These are phyloP conservation scores for Bombus polaris DNA, from an alignment of 1,140 invertebrate genomes.

Conservation along the genomic window DNA sequence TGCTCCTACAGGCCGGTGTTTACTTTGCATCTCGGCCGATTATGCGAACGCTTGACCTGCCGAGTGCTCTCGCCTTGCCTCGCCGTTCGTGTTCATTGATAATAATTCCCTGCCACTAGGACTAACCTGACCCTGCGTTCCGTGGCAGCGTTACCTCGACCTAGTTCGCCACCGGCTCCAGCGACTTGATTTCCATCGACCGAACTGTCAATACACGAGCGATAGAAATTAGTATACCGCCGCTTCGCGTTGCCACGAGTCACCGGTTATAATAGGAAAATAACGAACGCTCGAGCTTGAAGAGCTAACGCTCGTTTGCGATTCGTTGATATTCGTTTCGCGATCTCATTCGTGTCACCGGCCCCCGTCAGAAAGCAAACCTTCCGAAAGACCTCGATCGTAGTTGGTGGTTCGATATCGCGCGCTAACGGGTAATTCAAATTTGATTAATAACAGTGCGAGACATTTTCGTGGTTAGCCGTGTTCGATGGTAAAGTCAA, in stretches of 20 bases:
- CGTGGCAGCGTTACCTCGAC: background rate
- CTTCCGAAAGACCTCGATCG: background rate
- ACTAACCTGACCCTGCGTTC: conserved; percentile 1
- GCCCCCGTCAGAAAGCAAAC: too few relatives aligned
- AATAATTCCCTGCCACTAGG: conserved; percentile 15
- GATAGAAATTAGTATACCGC: conserved; percentile 35
- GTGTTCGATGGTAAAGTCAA: background rate
- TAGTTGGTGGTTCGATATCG: background rate
- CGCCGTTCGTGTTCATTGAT: conserved; percentile 36
- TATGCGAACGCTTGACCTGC: background rate
- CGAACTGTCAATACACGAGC: conserved; percentile 25
- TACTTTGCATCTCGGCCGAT: conserved; percentile 16
- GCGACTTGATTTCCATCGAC: conserved; percentile 34
- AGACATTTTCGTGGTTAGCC: background rate
- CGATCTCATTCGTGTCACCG: background rate
- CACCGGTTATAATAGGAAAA: conserved; percentile 13
- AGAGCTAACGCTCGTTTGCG: background rate
- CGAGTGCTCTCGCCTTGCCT: background rate
- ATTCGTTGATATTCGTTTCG: background rate
- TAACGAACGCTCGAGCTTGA: background rate
- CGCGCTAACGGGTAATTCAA: background rate
- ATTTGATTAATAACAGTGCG: background rate
- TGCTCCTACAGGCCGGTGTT: conserved; percentile 1
- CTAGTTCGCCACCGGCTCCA: background rate
- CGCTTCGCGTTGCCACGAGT: background rate